phyloP scores from a whole-genome alignment of 1,140 invertebrate genomes.

The Drosophila ficusphila region DNA sequence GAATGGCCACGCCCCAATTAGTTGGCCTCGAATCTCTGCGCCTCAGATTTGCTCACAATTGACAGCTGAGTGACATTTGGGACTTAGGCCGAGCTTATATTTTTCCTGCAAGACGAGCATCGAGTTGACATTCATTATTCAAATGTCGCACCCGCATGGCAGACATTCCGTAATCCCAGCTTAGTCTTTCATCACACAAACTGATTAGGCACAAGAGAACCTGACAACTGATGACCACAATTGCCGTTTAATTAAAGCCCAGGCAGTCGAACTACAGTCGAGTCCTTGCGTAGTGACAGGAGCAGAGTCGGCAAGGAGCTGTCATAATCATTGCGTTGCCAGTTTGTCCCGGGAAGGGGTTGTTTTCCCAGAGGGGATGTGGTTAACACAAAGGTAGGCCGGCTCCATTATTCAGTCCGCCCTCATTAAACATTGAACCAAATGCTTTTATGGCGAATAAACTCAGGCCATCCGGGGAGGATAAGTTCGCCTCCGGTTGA shows the following conservation, averaged over 20 bases:
- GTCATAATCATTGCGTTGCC: constrained; percentile 53
- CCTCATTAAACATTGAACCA: constrained; percentile 61
- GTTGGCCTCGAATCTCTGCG: constrained; percentile 6
- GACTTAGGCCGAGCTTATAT: constrained; percentile 58
- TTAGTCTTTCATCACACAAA: constrained; percentile 62
- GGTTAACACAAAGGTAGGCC: constrained; percentile 14
- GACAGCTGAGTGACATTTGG: constrained; percentile 57
- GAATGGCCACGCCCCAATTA: constrained; percentile 39
- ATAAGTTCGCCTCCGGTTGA: constrained; percentile 10
- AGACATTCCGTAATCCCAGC: constrained; percentile 54
- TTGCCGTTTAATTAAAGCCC: constrained; percentile 68
- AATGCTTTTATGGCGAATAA: constrained; percentile 32
- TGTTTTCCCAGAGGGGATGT: constrained; percentile 8
- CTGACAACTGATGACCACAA: constrained; percentile 46
- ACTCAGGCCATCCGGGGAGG: not conserved
- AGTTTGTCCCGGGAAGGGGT: not conserved
- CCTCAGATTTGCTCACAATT: constrained; percentile 39
- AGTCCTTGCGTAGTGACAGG: constrained; percentile 26
- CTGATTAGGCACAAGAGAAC: constrained; percentile 57
- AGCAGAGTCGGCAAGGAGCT: constrained; percentile 27
- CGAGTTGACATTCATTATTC: constrained; percentile 68
- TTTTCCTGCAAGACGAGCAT: constrained; percentile 44
- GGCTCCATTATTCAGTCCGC: constrained; percentile 36
- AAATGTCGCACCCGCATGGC: constrained; percentile 54
- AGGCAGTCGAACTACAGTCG: constrained; percentile 10